Conservation (phyloP, 1,140 invertebrate species). For the Papilio xuthus region DNA sequence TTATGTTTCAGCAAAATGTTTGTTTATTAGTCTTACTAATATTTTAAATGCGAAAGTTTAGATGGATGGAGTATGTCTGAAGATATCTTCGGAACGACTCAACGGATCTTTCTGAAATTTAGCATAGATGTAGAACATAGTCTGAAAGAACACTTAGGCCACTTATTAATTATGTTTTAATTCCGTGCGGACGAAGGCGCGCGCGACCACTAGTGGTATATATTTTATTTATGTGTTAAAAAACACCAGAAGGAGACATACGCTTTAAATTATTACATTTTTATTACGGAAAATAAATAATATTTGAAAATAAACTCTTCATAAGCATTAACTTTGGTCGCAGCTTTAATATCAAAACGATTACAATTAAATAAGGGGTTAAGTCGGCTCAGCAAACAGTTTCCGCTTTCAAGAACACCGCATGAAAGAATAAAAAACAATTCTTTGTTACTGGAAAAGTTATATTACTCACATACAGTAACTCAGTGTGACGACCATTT, state of each 20-base stretch:
- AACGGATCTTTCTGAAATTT: too few species aligned
- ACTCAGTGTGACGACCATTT: neutral
- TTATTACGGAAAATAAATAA: neutral
- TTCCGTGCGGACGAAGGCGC: too few species aligned
- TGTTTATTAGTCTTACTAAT: too few species aligned
- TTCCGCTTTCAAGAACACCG: constrained; percentile 22
- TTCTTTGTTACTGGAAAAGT: constrained; percentile 20
- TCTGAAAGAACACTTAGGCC: too few species aligned
- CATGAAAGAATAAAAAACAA: constrained; percentile 23
- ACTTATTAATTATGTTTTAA: too few species aligned
- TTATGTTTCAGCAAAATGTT: too few species aligned
- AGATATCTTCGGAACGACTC: too few species aligned
- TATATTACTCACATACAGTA: constrained; percentile 6
- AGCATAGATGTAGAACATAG: too few species aligned
- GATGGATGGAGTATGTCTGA: too few species aligned
- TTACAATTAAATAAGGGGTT: neutral
- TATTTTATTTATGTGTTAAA: too few species aligned
- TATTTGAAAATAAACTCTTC: neutral
- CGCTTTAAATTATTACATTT: neutral
- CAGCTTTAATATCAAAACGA: neutral
- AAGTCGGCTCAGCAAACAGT: constrained; percentile 12
- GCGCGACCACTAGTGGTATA: too few species aligned
- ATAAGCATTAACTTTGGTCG: neutral
- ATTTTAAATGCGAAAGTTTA: too few species aligned
- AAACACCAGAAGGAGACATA: neutral